Conservation (phyloP, 37 sponge, comb jelly and placozoan genomes). For the Chondrilla cf. caribensis region DNA sequence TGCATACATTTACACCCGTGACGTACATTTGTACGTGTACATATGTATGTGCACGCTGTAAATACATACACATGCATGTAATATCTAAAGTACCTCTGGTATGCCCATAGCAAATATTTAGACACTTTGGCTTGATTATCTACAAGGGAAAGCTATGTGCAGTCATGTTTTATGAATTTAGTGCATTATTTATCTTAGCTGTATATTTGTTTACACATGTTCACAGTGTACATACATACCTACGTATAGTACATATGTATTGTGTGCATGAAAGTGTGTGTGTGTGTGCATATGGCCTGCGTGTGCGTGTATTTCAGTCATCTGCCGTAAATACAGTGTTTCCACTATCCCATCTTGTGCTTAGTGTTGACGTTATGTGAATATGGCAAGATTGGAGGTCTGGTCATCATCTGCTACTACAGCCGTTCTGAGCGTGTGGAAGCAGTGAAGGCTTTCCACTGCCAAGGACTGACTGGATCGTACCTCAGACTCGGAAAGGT, state of each 20-base stretch:
- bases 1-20: background rate
- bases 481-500: background rate
- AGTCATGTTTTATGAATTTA: too few relatives aligned
- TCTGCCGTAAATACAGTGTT: background rate
- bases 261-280: too few relatives aligned
- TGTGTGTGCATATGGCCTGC: too few relatives aligned
- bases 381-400: background rate
- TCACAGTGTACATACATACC: background rate
- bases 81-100: too few relatives aligned
- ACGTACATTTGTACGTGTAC: too few relatives aligned
- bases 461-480: background rate
- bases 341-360: background rate
- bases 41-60: too few relatives aligned
- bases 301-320: background rate
- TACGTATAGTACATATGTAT: too few relatives aligned
- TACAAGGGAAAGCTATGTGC: too few relatives aligned
- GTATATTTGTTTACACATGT: background rate
- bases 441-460: slow-evolving; percentile 4
- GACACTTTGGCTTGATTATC: too few relatives aligned
- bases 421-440: slow-evolving; percentile 10
- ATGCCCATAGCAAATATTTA: too few relatives aligned
- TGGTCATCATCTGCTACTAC: slow-evolving; percentile 1
- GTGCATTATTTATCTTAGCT: too few relatives aligned
- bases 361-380: slow-evolving; percentile 5
- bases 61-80: too few relatives aligned